Conservation (phyloP, 1,140 invertebrate species). For the Macrobrachium rosenbergii region DNA sequence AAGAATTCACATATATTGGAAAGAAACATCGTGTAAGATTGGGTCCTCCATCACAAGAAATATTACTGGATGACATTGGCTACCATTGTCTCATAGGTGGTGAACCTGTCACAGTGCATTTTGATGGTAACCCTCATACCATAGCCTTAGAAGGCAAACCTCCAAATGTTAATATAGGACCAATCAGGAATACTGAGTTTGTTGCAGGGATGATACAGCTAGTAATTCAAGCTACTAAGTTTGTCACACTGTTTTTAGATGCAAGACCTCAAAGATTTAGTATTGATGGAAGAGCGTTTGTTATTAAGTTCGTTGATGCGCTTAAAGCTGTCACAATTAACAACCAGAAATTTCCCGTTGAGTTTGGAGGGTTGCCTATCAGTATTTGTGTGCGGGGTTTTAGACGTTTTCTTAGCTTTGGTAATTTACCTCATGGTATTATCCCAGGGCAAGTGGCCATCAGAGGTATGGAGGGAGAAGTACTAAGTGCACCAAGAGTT, state of each 20-base stretch:
- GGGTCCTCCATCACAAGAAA: conserved; percentile 91
- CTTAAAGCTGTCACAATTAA: conserved; percentile 85
- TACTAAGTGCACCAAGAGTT: conserved; percentile 66
- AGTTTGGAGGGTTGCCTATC: conserved; percentile 93
- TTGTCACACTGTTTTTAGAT: conserved; percentile 87
- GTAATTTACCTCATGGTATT: conserved; percentile 82
- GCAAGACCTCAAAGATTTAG: conserved; percentile 82
- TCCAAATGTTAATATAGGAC: conserved; percentile 77
- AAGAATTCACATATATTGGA: conserved; percentile 70
- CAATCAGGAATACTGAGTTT: conserved; percentile 79
- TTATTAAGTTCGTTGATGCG: conserved; percentile 84
- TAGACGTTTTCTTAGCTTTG: conserved; percentile 86
- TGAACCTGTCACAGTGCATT: conserved; percentile 83
- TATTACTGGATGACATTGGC: conserved; percentile 88
- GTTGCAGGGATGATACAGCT: conserved; percentile 86
- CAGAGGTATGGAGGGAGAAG: conserved; percentile 65
- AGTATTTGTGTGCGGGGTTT: conserved; percentile 84
- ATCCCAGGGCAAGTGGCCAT: conserved; percentile 70
- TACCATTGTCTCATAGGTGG: conserved; percentile 94
- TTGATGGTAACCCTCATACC: conserved; percentile 82
- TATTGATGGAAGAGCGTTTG: conserved; percentile 81
- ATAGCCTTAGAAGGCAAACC: conserved; percentile 88
- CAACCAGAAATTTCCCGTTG: conserved; percentile 81
- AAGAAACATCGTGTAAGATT: conserved; percentile 80
- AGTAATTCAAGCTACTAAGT: conserved; percentile 84